Evolutionary conservation across 1,140 invertebrate species (phyloP).

Genomic region (Diprion similis): DNA sequence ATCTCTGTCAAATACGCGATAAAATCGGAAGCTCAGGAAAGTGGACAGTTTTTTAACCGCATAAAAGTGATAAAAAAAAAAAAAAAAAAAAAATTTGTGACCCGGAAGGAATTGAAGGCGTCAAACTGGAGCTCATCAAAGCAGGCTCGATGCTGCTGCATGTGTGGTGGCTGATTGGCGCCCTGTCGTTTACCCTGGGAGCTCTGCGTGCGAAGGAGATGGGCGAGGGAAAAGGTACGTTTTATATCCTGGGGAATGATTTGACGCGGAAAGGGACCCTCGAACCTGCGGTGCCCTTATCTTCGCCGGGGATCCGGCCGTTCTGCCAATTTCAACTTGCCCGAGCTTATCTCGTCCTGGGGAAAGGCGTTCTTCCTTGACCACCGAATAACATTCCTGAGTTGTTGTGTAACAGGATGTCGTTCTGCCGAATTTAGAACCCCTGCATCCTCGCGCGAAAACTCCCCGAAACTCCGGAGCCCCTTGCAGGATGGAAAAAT

Average conservation of each 20-base stretch:
- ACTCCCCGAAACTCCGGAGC: not conserved
- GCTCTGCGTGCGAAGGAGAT: slow-evolving; percentile 52
- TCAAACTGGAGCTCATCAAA: not conserved
- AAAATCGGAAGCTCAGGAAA: no score
- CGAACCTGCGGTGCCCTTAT: not conserved
- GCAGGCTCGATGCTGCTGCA: slow-evolving; percentile 2
- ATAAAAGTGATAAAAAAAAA: not conserved
- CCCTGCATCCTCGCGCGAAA: not conserved
- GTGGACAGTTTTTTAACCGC: no score
- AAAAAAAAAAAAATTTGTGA: not conserved
- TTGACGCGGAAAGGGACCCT: not conserved
- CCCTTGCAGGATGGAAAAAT: no score
- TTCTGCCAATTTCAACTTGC: not conserved
- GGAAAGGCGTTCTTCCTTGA: not conserved
- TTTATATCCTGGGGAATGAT: not conserved
- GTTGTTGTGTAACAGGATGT: not conserved
- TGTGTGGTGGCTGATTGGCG: slow-evolving; percentile 51
- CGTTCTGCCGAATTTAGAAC: not conserved
- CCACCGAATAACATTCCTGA: not conserved
- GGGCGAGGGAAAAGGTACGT: slow-evolving; percentile 55
- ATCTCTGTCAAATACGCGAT: no score
- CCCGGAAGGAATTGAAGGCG: not conserved
- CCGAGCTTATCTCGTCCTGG: not conserved
- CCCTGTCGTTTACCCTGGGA: slow-evolving; percentile 49
- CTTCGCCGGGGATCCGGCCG: not conserved